Base-by-base conservation (phyloP, 2,797 vertebrate genomes). In the Ptychobarbus kaznakovi region DNA sequence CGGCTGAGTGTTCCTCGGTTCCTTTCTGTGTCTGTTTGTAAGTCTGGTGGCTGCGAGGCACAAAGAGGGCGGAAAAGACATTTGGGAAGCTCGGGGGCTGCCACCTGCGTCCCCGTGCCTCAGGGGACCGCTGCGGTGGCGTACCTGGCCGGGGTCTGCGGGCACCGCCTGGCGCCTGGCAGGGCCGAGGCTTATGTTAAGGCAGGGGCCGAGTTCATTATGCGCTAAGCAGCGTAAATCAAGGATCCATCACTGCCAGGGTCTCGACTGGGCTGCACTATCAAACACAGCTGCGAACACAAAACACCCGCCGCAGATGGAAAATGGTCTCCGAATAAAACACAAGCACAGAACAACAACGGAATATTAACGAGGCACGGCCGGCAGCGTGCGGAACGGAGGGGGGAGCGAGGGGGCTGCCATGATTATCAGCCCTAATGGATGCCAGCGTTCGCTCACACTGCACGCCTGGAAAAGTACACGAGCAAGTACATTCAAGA, bases 221-320 rank as follows among this genome's bases (percentile, higher is more conserved):
- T 91, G 93, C 91, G 91, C 94, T 92, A 93, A 94, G 94, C 93
- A 92, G 92, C 91, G 93, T 95, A 96, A 96, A 96, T 96, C 95
- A 95, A 90, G 81, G 89, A 94, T 95, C 93, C 93, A 92, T 95
- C 95, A 95, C 93, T 94, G 96, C 95, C 95, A 96, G 93, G 86
- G 91, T 93, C 93, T 87, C 90, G 91, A 93, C 93, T 93, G 94
- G 92, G 92, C 93, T 90, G 93, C 93, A 88, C 95, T 93, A 95
- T 95, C 95, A 95, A 96, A 96, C 92, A 95, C 96, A 97, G 96
- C 96, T 97, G 96, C 94, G 86, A 95, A 96, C 94, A 95, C 96
- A 95, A 95, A 96, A 95, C 93, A 95, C 91, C 91, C 90, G 86
- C 93, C 93, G 92, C 93, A 94, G 92, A 95, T 94, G 94, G 95